Percentiles rank a stretch among this genome's conserved stretches.
Conservation (phyloP, 2,797 vertebrate species). For the Crossoptilon crossoptilon region DNA sequence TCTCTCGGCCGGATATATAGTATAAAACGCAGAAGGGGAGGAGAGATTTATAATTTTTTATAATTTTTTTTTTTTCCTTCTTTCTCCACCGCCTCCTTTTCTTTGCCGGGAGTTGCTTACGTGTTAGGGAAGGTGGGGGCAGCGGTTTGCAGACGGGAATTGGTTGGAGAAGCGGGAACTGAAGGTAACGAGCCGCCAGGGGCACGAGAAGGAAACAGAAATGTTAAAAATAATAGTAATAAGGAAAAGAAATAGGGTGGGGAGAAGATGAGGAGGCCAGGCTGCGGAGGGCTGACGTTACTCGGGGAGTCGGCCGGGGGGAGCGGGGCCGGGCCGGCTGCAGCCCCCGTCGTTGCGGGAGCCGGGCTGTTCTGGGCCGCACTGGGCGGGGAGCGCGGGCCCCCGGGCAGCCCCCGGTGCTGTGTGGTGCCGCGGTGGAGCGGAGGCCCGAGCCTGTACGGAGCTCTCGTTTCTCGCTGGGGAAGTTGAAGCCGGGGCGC, state of each 20-base stretch:
- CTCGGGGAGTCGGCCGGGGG: background rate
- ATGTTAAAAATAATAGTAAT: background rate
- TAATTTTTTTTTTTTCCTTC: background rate
- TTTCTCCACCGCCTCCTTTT: background rate
- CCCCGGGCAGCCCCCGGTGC: background rate
- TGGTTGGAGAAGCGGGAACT: background rate
- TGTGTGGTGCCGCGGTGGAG: background rate
- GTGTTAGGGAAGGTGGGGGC: background rate
- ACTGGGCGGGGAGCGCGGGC: background rate
- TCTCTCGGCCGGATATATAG: constrained; percentile 66
- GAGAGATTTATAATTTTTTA: background rate
- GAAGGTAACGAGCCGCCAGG: background rate
- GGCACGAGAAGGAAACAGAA: background rate
- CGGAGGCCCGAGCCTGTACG: background rate
- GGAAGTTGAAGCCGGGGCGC: background rate
- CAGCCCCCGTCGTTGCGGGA: background rate
- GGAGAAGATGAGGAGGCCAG: background rate
- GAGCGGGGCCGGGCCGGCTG: background rate
- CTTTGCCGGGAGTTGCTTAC: background rate
- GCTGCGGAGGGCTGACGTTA: background rate
- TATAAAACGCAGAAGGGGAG: constrained; percentile 12
- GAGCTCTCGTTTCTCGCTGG: background rate
- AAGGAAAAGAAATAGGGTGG: too few species aligned
- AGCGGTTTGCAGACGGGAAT: background rate
- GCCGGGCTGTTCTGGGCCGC: background rate